Conservation (phyloP, 2,797 vertebrate species). For the Oreortyx pictus region DNA sequence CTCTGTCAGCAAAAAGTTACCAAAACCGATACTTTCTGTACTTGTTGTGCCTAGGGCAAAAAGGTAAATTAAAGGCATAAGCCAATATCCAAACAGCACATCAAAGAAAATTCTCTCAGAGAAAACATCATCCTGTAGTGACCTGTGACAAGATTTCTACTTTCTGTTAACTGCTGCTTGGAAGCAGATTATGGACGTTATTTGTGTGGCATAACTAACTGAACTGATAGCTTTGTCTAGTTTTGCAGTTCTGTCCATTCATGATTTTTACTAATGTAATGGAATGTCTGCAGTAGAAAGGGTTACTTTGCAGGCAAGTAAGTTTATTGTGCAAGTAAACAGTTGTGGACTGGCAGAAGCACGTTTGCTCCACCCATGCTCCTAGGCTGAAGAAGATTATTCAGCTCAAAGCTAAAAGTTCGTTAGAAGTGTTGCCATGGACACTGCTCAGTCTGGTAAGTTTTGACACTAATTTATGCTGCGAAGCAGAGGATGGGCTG, state of each 20-base stretch:
- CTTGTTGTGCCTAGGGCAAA: not conserved
- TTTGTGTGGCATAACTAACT: not conserved
- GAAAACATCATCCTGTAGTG: not conserved
- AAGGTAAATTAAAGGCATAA: not conserved
- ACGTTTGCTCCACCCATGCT: slow-evolving; percentile 68
- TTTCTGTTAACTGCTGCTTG: not conserved
- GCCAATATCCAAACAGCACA: not conserved
- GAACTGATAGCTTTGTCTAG: not conserved
- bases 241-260: not conserved
- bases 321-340: slow-evolving; percentile 38
- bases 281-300: not conserved
- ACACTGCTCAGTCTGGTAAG: not conserved
- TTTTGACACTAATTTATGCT: slow-evolving; percentile 5
- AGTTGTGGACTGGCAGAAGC: slow-evolving; percentile 57
- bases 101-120: not conserved
- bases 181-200: not conserved
- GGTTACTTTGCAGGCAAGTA: slow-evolving; percentile 29
- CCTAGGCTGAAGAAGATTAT: slow-evolving; percentile 24
- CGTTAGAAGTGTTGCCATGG: slow-evolving; percentile 9
- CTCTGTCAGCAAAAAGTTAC: not conserved
- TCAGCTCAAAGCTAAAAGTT: slow-evolving; percentile 28
- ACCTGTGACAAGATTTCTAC: not conserved
- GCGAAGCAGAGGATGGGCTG: slow-evolving; percentile 2
- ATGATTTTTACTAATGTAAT: not conserved
- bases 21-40: not conserved